Base-by-base conservation (phyloP, 2,888 invertebrate species). In the Dolichomitus sp. region DNA sequence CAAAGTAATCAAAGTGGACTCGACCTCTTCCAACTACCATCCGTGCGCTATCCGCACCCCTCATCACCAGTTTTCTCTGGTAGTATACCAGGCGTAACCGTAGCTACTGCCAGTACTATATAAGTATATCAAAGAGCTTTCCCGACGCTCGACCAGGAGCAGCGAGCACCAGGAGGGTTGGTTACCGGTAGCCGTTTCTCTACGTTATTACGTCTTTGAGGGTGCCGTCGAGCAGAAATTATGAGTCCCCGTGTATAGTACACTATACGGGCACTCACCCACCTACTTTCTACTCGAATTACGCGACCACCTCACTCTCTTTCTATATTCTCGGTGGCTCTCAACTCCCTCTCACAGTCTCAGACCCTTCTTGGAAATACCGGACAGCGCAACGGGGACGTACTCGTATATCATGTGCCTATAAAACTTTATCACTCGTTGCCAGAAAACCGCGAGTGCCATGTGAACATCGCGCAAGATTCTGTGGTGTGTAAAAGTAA, bases 1-100 rank as follows among this genome's bases (percentile, higher is more conserved):
- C 88, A 88, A 83, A 83, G 90, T 91, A 92, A 92, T 91, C 91
- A 91, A 91, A 92, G 90, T 90, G 89, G 88, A 88, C 88, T 87
- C 87, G 87, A 87, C 89, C 89, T 90, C 83, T 87, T 88, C 88
- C 87, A 83, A 81, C 80, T 72, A 74, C 83, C 83, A 80, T 83
- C 77, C 81, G 80, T 81, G 50, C 74, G 83, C 80, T 42, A 17
- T 27, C 37, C 74, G 14, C 45, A 27, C 69, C 72, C 57, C 81
- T 87, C 81, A 69, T 82, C 80, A 75, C 85, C 52, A 66, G 80
- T 83, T 69, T 83, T 80, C 77, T 59, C 69, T 77, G 59, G 40
- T 50, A 50, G 61, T 68, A 75, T 77, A 80, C 76, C 72, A 57
- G 57, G 69, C 61, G 66, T 74, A 73, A 70, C 68, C 85, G 50